A percentile compares a stretch with the other conserved stretches of the same genome.
Conservation (phyloP, 1,140 invertebrate genomes). For the Ceratoteleas bidentatus region DNA sequence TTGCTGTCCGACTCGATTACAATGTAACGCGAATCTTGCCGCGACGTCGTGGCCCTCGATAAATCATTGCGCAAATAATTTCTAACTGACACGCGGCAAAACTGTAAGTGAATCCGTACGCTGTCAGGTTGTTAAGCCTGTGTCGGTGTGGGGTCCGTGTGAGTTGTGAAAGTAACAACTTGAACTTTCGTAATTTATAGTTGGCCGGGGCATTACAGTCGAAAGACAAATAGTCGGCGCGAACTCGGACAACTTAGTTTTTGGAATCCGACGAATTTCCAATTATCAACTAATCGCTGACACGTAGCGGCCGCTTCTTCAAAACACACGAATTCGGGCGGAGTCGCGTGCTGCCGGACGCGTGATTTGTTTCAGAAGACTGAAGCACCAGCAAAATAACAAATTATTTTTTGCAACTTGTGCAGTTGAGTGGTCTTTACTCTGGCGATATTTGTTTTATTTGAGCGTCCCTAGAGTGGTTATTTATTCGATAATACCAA, state of each 20-base stretch:
- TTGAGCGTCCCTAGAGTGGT: too few species aligned
- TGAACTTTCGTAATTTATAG: constrained; percentile 68
- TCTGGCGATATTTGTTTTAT: too few species aligned
- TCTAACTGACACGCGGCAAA: constrained; percentile 22
- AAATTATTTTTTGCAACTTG: too few species aligned
- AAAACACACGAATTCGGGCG: constrained; percentile 35
- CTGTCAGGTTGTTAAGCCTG: constrained; percentile 56
- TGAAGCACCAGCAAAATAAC: background rate
- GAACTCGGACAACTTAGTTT: constrained; percentile 74
- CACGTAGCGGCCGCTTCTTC: constrained; percentile 65
- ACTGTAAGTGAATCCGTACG: constrained; percentile 53
- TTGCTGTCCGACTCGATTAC: constrained; percentile 10
- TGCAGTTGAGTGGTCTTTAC: too few species aligned
- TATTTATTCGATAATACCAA: too few species aligned
- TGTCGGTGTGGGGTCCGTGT: constrained; percentile 53
- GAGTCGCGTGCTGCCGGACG: constrained; percentile 17
- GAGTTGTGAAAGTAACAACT: constrained; percentile 59
- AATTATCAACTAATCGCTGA: constrained; percentile 75
- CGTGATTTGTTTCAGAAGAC: constrained; percentile 41
- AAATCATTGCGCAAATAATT: constrained; percentile 17
- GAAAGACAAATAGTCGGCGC: constrained; percentile 66
- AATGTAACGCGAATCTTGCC: constrained; percentile 1
- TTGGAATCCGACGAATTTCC: constrained; percentile 77
- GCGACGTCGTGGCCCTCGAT: background rate
- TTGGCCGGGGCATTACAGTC: constrained; percentile 61